These are phyloP conservation scores for Sinonovacula constricta DNA, from an alignment of 1,140 invertebrate genomes.

Conservation along the genomic window DNA sequence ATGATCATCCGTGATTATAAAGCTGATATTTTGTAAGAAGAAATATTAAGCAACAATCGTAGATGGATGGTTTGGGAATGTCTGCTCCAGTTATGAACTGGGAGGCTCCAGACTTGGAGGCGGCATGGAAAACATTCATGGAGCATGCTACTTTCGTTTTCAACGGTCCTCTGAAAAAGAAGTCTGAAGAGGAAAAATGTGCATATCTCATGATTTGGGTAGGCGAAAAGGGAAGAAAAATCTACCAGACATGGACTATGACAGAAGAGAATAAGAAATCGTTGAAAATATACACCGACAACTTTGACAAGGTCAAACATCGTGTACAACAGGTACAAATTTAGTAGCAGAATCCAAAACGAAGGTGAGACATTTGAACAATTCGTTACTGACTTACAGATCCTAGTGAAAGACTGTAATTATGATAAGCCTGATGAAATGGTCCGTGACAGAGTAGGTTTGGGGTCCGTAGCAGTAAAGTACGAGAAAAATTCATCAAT, in stretches of 20 bases:
- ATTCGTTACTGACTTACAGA: constrained; percentile 34
- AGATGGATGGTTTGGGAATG: not conserved
- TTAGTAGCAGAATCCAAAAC: constrained; percentile 25
- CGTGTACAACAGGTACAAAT: constrained; percentile 40
- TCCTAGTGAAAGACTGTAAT: constrained; percentile 25
- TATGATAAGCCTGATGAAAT: constrained; percentile 24
- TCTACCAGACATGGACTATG: not conserved
- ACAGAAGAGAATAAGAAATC: not conserved
- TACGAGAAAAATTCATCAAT: constrained; percentile 18
- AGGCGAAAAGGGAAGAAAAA: not conserved
- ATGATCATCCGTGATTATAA: too few species aligned
- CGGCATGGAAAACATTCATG: not conserved
- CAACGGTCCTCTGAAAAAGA: not conserved
- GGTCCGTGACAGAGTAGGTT: constrained; percentile 32
- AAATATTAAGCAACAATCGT: not conserved
- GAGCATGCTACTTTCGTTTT: not conserved
- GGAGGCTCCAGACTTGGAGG: not conserved
- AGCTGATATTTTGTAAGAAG: not conserved
- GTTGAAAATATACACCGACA: constrained; percentile 9
- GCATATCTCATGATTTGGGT: not conserved
- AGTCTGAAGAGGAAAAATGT: not conserved
- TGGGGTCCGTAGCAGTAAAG: too few species aligned
- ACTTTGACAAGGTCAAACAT: constrained; percentile 12
- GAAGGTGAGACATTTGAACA: constrained; percentile 38
- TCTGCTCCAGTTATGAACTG: not conserved